These are phyloP conservation scores for Philonicus albiceps DNA, from an alignment of 2,888 invertebrate genomes.

Conservation along the genomic window DNA sequence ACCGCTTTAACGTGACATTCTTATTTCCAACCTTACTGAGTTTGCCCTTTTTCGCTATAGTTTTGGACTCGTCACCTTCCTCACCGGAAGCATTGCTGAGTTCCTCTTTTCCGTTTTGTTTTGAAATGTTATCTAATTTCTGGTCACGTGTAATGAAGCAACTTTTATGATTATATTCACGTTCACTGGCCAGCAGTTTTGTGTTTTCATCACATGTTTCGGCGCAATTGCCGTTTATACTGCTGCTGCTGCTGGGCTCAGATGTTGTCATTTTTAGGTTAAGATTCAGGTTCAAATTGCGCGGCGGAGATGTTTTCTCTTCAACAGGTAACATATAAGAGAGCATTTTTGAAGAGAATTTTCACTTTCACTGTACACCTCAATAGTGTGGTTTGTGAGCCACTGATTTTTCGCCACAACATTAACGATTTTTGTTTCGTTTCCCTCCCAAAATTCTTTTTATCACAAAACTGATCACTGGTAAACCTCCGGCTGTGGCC, in stretches of 20 bases:
- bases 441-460: background rate
- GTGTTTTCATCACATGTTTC: conserved; percentile 47
- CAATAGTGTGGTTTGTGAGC: background rate
- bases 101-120: conserved; percentile 18
- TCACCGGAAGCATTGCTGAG: conserved; percentile 13
- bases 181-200: conserved; percentile 46
- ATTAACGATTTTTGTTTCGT: background rate
- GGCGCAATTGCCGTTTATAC: conserved; percentile 49
- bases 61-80: conserved; percentile 10
- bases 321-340: conserved; percentile 41
- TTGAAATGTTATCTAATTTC: conserved; percentile 43
- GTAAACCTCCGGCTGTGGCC: background rate
- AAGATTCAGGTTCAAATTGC: conserved; percentile 33
- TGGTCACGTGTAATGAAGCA: conserved; percentile 42
- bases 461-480: background rate
- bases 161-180: conserved; percentile 42
- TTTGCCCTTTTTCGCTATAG: conserved; percentile 57
- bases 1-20: conserved; percentile 61
- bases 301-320: conserved; percentile 32
- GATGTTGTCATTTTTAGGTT: conserved; percentile 1
- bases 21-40: conserved; percentile 59
- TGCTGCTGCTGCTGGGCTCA: conserved; percentile 38
- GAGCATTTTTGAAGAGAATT: conserved; percentile 38
- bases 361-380: conserved; percentile 29
- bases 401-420: background rate